Conservation (phyloP, 2,888 invertebrate genomes). For the Nowickia ferox region DNA sequence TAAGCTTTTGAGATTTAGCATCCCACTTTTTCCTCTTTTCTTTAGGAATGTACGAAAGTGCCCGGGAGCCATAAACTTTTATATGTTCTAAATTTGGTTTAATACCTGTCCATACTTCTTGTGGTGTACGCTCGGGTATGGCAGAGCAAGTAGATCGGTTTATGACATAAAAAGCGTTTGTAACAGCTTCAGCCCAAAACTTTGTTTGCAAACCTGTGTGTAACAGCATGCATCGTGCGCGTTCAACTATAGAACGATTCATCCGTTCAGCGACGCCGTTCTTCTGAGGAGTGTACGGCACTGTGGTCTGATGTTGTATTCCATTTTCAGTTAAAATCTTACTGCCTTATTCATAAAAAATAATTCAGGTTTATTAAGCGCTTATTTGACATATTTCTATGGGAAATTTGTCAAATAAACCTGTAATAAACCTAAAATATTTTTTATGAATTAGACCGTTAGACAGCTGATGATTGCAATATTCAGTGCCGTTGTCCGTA, state of each 20-base stretch:
- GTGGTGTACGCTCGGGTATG: not conserved
- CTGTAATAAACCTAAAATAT: too few species aligned
- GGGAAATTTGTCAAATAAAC: too few species aligned
- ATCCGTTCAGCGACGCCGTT: slow-evolving; percentile 76
- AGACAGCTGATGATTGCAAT: slow-evolving; percentile 75
- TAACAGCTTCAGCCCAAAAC: slow-evolving; percentile 5
- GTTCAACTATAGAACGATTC: too few species aligned
- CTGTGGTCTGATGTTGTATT: slow-evolving; percentile 77
- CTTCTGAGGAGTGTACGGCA: slow-evolving; percentile 77
- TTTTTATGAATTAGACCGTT: too few species aligned
- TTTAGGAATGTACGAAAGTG: not conserved
- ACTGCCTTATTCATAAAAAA: too few species aligned
- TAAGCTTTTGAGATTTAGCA: too few species aligned
- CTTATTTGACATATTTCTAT: too few species aligned
- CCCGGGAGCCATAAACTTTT: not conserved
- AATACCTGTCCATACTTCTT: slow-evolving; percentile 3
- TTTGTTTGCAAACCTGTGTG: not conserved
- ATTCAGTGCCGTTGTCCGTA: slow-evolving; percentile 58
- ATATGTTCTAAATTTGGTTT: not conserved
- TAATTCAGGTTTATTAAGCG: too few species aligned
- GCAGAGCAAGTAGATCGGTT: not conserved
- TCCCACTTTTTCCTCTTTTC: slow-evolving; percentile 8
- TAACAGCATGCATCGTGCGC: slow-evolving; percentile 2
- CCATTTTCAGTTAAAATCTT: slow-evolving; percentile 67
- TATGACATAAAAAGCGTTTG: not conserved